Evolutionary conservation across 64 coral and sea anemone species (phyloP).

Genomic region (Porites lutea): DNA sequence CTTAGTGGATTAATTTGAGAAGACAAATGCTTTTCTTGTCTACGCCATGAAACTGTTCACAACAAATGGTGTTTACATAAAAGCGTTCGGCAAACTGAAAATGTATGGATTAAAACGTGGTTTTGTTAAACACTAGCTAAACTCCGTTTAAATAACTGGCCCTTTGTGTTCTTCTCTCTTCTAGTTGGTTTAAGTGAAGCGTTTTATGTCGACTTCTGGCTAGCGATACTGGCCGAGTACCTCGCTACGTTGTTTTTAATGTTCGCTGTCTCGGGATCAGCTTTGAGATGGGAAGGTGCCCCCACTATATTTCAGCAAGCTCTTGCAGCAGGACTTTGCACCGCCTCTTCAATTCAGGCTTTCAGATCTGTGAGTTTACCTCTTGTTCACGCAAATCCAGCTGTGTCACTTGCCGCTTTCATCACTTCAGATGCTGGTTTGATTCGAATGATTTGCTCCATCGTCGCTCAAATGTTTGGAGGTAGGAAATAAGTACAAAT

Average conservation of each 20-base stretch:
- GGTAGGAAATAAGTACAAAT: slow-evolving; percentile 2
- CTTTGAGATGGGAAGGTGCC: slow-evolving; percentile 80
- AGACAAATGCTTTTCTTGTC: background rate
- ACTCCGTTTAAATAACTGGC: no score
- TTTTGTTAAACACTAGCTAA: no score
- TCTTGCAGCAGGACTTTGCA: slow-evolving; percentile 75
- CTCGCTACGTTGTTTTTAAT: slow-evolving; percentile 77
- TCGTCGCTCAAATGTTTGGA: slow-evolving; percentile 84
- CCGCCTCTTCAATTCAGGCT: slow-evolving; percentile 59
- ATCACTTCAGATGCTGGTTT: slow-evolving; percentile 74
- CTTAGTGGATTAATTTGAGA: background rate
- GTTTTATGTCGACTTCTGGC: slow-evolving; percentile 77
- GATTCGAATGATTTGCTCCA: slow-evolving; percentile 53
- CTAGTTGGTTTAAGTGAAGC: slow-evolving; percentile 72
- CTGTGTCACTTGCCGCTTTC: slow-evolving; percentile 73
- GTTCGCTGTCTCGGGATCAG: slow-evolving; percentile 77
- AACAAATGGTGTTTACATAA: no score
- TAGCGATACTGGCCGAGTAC: slow-evolving; percentile 84
- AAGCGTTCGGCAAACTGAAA: no score
- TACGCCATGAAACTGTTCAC: no score
- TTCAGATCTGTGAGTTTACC: slow-evolving; percentile 90
- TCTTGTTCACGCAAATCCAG: slow-evolving; percentile 82
- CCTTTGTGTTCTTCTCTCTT: background rate
- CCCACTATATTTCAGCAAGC: slow-evolving; percentile 77
- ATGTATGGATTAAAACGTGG: no score